A percentile compares a stretch with the other conserved stretches of the same genome.
Conservation (phyloP, 2,888 invertebrate species). For the Leucozona laternaria region DNA sequence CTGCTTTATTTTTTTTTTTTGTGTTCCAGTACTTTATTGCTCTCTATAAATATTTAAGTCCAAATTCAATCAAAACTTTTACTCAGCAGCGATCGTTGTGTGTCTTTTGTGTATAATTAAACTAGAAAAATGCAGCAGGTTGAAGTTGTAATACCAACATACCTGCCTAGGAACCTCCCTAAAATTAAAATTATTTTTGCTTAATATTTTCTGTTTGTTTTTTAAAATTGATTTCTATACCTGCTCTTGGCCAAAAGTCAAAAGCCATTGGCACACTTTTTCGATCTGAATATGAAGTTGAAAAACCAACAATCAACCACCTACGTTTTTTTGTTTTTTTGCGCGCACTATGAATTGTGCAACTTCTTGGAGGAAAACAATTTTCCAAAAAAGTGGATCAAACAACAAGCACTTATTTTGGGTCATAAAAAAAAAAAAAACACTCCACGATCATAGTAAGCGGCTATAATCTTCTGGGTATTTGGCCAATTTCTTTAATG, state of each 20-base stretch:
- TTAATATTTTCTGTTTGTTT: neutral
- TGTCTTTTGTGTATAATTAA: neutral
- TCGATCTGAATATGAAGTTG: neutral
- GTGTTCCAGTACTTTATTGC: neutral
- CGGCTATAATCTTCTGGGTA: constrained; percentile 49
- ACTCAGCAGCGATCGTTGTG: neutral
- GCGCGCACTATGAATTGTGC: constrained; percentile 42
- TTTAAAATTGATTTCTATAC: constrained; percentile 48
- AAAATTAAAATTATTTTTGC: neutral
- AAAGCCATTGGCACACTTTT: constrained; percentile 67
- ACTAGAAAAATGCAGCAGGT: neutral
- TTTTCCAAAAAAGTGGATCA: constrained; percentile 67
- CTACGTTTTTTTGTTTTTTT: neutral
- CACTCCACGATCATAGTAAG: neutral
- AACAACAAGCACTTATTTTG: constrained; percentile 65
- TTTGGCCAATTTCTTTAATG: constrained; percentile 56
- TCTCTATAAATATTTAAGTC: neutral
- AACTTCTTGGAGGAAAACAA: constrained; percentile 43
- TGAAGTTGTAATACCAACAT: neutral
- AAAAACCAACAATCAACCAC: constrained; percentile 42
- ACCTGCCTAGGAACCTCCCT: neutral
- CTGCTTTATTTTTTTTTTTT: too few species aligned
- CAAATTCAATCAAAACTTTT: constrained; percentile 19
- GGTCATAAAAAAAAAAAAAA: constrained; percentile 13
- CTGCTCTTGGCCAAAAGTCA: constrained; percentile 51